Evolutionary conservation across 2,888 invertebrate genomes (phyloP).

Genomic region (Pogonocherus hispidulus): DNA sequence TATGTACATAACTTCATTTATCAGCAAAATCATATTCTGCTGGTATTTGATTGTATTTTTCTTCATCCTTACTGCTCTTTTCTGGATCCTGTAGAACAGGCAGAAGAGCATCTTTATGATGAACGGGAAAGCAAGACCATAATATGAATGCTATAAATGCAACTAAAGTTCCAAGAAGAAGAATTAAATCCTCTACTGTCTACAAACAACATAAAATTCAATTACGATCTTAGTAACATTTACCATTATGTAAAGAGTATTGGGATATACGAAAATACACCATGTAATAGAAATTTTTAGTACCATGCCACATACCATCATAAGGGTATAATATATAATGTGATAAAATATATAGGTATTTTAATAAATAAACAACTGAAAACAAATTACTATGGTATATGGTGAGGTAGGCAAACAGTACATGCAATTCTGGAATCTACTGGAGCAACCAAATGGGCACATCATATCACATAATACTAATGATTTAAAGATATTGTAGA

Average conservation of each 20-base stretch:
- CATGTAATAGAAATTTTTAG: no score
- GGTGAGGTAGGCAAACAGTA: no score
- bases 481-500: no score
- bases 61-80: conserved; percentile 57
- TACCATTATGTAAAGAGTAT: no score
- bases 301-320: no score
- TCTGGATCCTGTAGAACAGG: conserved; percentile 47
- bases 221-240: neutral
- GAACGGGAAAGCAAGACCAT: conserved; percentile 76
- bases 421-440: no score
- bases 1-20: conserved; percentile 1
- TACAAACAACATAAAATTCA: conserved; percentile 57
- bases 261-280: no score
- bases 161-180: conserved; percentile 74
- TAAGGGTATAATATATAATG: no score
- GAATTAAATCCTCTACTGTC: conserved; percentile 76
- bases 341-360: no score
- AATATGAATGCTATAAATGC: conserved; percentile 76
- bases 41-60: conserved; percentile 61
- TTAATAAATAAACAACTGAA: no score
- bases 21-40: conserved; percentile 48
- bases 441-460: neutral
- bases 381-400: no score
- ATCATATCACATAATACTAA: neutral
- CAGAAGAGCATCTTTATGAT: conserved; percentile 62